Evolutionary conservation across 2,797 vertebrate species (phyloP).

Genomic region (Phyllotis vaccarum): DNA sequence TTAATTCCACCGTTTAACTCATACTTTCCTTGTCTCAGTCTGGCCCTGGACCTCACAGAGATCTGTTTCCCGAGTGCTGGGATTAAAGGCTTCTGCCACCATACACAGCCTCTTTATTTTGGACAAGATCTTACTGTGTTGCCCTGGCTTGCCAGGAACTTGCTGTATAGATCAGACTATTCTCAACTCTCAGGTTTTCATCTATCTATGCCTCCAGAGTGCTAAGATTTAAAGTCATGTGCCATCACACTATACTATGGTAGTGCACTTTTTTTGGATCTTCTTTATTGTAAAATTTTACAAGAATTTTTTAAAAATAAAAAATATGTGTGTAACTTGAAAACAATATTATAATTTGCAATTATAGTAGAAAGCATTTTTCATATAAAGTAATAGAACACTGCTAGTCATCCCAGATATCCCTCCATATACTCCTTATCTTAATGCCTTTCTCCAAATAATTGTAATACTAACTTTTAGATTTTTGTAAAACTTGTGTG

Average conservation of each 20-base stretch:
- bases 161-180: background rate
- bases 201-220: background rate
- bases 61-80: background rate
- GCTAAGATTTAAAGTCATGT: background rate
- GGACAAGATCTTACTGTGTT: background rate
- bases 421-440: background rate
- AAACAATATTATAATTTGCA: slow-evolving; percentile 19
- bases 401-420: background rate
- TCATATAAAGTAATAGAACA: slow-evolving; percentile 1
- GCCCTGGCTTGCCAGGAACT: background rate
- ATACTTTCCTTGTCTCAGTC: background rate
- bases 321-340: background rate
- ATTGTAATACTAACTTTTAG: background rate
- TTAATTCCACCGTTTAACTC: background rate
- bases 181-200: background rate
- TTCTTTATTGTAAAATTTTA: background rate
- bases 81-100: background rate
- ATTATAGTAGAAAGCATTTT: slow-evolving; percentile 16
- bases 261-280: background rate
- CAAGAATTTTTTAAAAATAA: background rate
- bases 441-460: background rate
- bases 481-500: background rate
- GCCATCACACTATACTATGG: background rate
- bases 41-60: background rate
- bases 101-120: background rate